phyloP scores from a whole-genome alignment of 2,113 vertebrate genomes.

The Oreochromis tanganicae region DNA sequence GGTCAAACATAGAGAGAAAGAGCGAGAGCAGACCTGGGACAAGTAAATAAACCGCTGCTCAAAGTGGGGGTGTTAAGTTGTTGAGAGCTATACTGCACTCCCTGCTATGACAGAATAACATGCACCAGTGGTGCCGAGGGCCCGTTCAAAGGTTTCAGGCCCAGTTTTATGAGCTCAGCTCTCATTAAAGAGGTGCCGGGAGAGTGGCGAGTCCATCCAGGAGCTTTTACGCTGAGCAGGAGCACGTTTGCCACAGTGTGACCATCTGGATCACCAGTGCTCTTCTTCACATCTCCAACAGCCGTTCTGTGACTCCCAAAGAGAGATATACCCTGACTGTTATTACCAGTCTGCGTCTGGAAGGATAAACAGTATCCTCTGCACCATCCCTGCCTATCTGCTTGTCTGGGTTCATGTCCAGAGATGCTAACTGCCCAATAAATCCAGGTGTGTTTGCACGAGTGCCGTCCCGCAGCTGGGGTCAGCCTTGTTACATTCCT shows the following conservation, averaged over 20 bases:
- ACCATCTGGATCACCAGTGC: slow-evolving; percentile 34
- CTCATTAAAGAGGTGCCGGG: slow-evolving; percentile 62
- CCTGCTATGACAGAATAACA: slow-evolving; percentile 29
- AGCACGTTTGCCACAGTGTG: neutral
- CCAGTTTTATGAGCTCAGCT: slow-evolving; percentile 40
- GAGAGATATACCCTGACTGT: neutral
- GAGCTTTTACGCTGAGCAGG: slow-evolving; percentile 27
- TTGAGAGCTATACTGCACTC: slow-evolving; percentile 21
- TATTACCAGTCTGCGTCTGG: neutral
- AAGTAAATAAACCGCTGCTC: neutral
- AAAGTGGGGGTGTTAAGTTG: slow-evolving; percentile 44
- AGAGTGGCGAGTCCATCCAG: slow-evolving; percentile 47
- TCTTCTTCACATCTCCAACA: neutral
- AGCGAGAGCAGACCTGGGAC: slow-evolving; percentile 26
- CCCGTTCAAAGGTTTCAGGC: slow-evolving; percentile 43
- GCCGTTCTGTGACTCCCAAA: neutral
- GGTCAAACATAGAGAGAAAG: slow-evolving; percentile 23
- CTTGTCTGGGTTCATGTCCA: slow-evolving; percentile 8
- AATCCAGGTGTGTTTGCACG: slow-evolving; percentile 39
- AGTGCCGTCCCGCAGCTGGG: slow-evolving; percentile 13
- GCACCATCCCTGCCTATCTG: neutral
- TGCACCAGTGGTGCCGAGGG: slow-evolving; percentile 23
- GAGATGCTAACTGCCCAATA: slow-evolving; percentile 40
- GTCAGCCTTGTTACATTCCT: slow-evolving; percentile 33
- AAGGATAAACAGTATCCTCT: slow-evolving; percentile 8